Conservation (phyloP, 1,140 invertebrate species). For the Prorops nasuta region DNA sequence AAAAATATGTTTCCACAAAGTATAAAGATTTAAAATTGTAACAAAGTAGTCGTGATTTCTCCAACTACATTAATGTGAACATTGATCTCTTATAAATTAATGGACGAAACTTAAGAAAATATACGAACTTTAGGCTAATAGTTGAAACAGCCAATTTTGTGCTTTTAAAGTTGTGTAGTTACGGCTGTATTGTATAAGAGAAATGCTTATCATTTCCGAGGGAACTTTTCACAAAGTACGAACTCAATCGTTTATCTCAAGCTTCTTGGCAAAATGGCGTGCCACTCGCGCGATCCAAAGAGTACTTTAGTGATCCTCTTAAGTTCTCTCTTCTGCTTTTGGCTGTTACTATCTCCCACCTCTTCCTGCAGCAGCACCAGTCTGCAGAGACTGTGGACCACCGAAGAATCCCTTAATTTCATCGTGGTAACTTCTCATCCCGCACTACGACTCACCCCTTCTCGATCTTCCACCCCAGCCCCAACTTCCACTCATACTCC, state of each 20-base stretch:
- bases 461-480: background rate
- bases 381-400: background rate
- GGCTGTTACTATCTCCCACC: background rate
- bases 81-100: too few species aligned
- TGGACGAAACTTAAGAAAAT: too few species aligned
- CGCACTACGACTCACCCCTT: background rate
- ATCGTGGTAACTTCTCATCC: conserved; percentile 29
- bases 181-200: too few species aligned
- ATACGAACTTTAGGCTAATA: too few species aligned
- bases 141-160: too few species aligned
- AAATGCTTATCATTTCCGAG: conserved; percentile 12
- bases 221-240: background rate
- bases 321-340: background rate
- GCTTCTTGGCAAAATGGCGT: background rate
- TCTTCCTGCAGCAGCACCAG: background rate
- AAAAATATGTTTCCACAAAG: too few species aligned
- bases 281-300: background rate
- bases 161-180: too few species aligned
- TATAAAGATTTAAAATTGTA: too few species aligned
- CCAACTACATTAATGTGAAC: too few species aligned
- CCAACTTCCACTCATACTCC: background rate
- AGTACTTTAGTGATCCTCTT: background rate
- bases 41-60: too few species aligned
- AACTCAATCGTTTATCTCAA: conserved; percentile 3
- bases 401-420: conserved; percentile 35